These are phyloP conservation scores for Butorides virescens DNA, from an alignment of 2,113 vertebrate species.

Conservation along the genomic window DNA sequence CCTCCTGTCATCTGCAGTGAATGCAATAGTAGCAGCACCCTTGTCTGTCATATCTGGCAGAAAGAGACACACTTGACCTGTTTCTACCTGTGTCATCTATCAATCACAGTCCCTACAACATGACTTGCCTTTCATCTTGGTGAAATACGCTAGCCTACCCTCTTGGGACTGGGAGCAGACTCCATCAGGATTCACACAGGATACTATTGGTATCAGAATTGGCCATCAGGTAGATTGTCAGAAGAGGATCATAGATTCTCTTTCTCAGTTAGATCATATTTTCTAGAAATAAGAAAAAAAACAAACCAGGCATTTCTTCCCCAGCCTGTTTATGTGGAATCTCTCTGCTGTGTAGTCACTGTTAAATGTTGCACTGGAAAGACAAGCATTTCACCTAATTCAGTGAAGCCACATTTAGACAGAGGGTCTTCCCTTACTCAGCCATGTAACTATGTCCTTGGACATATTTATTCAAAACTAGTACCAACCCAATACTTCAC, in stretches of 20 bases:
- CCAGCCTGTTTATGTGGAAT: neutral
- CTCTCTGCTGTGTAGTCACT: neutral
- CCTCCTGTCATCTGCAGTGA: neutral
- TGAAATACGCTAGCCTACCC: neutral
- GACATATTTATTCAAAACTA: neutral
- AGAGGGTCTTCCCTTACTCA: neutral
- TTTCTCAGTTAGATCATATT: neutral
- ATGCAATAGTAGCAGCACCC: neutral
- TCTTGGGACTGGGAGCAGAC: neutral
- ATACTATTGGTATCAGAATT: neutral
- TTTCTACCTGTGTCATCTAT: neutral
- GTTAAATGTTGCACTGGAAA: neutral
- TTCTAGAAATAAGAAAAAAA: neutral
- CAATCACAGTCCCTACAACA: neutral
- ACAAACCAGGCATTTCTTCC: accelerated
- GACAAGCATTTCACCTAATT: neutral
- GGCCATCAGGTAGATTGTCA: neutral
- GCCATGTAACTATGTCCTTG: neutral
- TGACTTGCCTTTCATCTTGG: neutral
- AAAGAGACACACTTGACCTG: accelerated
- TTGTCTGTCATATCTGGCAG: neutral
- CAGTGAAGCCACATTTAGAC: neutral
- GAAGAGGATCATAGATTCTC: neutral
- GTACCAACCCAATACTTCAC: neutral
- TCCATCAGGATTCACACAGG: neutral